Base-by-base conservation (phyloP, 2,797 vertebrate genomes). In the Tachyglossus aculeatus region DNA sequence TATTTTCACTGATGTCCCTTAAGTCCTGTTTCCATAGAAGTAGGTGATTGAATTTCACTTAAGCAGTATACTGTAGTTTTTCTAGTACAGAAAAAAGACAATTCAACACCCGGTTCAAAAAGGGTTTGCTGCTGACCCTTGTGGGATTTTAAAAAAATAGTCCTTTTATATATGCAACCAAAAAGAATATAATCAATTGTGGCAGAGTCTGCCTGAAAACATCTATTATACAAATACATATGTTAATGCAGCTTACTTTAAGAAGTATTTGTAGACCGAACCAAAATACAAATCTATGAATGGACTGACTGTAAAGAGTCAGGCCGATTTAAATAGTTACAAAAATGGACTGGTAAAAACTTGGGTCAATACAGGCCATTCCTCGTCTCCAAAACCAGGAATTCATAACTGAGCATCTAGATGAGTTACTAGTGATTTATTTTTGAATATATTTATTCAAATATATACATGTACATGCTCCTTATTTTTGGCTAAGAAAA, bases 21-120 rank as follows among this genome's bases (percentile, higher is more conserved):
- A 86, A 79, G 82, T 52, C 86, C 76, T 72, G 37, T 78, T 85
- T 90, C 69, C 61, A 71, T 38, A 81, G 77, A 86, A 83, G 78
- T 2, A 78, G 25, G 51, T 59, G 40, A 85, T 6, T 77, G 27
- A 85, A 83, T 78, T 84, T 61, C 83, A 58, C 69, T 82, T 57
- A 84, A 71, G 47, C 57, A 78, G 52, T 80, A 82, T 52, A 76
- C 78, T 80, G 78, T 76, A 85, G 61, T 65, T 80, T 82, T 82
- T 75, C 68, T 38, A 71, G 59, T 86, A 68, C n/a, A 74, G 54
- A 85, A 70, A 32, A 79, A 77, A 76, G 25, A 84, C 37, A 54
- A 81, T 81, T 86, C 60, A 68, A 45, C 77, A 73, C 61, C 40
- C 68, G 19, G 52, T 52, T 21, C 82, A 70, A 85, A 85, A 82